Evolutionary conservation across 2,888 invertebrate genomes (phyloP), one percentile per base, ranked within the genome.

Genomic region (Trachelus stipa): DNA sequence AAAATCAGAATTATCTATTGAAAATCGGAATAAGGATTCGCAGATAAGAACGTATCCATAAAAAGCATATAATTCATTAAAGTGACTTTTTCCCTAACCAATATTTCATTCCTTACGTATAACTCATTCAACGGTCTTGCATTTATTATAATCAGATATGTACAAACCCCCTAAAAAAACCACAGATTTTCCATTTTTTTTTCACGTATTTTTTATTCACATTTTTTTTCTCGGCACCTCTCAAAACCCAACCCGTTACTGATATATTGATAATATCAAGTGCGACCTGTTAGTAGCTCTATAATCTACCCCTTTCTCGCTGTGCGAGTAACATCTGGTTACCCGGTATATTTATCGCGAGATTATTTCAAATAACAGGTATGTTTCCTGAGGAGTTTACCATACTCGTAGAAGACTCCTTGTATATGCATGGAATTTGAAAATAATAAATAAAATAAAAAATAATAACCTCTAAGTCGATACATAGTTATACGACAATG

Each of bases 301-400:
- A 33, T 71, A 71, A 71, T 71, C 71, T 71, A n/a, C 68, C 37
- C 40, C 75, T 71, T 74, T 56, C 75, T 37, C 73, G 73, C 37
- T 73, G 76, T 79, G 76, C 78, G 78, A 78, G 77, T 81, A 81
- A 86, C 86, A 86, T 86, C 86, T 85, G 86, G 82, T 86, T 86
- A 85, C 84, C 83, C 81, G 80, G 34, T 73, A 73, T 76, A 81
- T 80, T 85, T 83, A 85, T 84, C 83, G 35, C 69, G 75, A 75
- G 78, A 77, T 56, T 56, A 56, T 23, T 23, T 56, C 56, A 56
- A 56, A 56, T 23, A 56, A 56, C 15, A 56, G 56, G 56, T 56
- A 56, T 56, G 23, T 23, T 56, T 56, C 9, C 23, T 56, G 23
- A 56, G 56, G 23, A 56, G 2, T 1, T 56, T 56, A 23, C 56